A percentile compares a stretch with the other conserved stretches of the same genome.
These are phyloP conservation scores for Mixornis gularis DNA, from an alignment of 2,113 vertebrate genomes.

Conservation along the genomic window DNA sequence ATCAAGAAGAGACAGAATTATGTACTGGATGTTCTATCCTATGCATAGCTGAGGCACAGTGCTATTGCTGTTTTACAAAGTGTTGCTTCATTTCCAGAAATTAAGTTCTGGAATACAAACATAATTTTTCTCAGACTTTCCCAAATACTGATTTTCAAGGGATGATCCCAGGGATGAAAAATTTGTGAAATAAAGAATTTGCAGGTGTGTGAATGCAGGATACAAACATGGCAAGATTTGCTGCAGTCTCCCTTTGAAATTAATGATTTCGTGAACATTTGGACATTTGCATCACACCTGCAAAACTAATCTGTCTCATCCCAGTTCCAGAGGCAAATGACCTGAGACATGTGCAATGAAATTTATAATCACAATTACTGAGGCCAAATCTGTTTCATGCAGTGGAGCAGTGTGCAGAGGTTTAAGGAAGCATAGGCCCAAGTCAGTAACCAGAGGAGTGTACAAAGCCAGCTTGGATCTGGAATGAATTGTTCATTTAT, in stretches of 20 bases:
- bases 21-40: background rate
- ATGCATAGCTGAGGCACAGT: background rate
- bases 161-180: background rate
- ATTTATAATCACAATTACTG: background rate
- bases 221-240: background rate
- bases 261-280: background rate
- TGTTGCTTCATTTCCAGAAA: background rate
- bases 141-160: background rate
- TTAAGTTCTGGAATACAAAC: background rate
- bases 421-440: background rate
- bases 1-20: background rate
- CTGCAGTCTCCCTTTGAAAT: background rate
- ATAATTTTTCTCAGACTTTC: background rate
- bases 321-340: background rate
- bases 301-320: background rate
- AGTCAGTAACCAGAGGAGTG: background rate
- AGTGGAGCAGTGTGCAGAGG: background rate
- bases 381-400: background rate
- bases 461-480: background rate
- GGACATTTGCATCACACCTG: background rate
- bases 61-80: background rate
- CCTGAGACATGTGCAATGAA: background rate
- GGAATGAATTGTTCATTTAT: background rate
- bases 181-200: background rate
- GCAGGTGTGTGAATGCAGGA: background rate